Evolutionary conservation across 1,140 invertebrate genomes (phyloP).

Genomic region (Trachelipus rathkii): DNA sequence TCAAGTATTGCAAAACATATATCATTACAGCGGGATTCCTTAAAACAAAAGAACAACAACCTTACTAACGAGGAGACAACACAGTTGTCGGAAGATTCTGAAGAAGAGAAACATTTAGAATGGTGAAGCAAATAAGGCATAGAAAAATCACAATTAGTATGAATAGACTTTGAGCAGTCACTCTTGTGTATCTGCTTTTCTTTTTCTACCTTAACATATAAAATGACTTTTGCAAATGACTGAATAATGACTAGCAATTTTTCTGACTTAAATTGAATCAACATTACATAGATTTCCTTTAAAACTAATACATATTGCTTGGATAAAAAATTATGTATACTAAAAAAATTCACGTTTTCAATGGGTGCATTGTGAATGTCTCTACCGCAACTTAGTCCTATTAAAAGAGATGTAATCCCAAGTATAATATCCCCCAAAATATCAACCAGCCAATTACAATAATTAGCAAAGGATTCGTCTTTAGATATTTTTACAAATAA

Average conservation of each 20-base stretch:
- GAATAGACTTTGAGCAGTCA: not conserved
- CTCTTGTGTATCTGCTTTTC: not conserved
- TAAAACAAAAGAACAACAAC: not conserved
- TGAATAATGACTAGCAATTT: slow-evolving; percentile 7
- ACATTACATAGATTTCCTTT: not conserved
- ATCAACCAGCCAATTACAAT: not conserved
- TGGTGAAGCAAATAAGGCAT: not conserved
- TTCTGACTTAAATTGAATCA: not conserved
- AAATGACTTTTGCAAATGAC: not conserved
- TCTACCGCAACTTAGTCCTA: not conserved
- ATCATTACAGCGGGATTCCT: not conserved
- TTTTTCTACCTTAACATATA: not conserved
- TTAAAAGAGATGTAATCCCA: not conserved
- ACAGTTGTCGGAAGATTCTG: not conserved
- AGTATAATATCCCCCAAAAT: not conserved
- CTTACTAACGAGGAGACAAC: not conserved
- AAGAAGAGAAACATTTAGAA: not conserved
- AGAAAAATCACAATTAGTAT: not conserved
- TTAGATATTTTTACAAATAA: too few relatives aligned
- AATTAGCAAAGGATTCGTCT: too few relatives aligned
- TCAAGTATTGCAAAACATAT: not conserved
- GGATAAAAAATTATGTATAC: not conserved
- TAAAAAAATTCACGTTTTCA: not conserved
- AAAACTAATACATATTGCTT: not conserved
- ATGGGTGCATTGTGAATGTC: not conserved